phyloP scores from a whole-genome alignment of 2,797 vertebrate species.

The Gila robusta region DNA sequence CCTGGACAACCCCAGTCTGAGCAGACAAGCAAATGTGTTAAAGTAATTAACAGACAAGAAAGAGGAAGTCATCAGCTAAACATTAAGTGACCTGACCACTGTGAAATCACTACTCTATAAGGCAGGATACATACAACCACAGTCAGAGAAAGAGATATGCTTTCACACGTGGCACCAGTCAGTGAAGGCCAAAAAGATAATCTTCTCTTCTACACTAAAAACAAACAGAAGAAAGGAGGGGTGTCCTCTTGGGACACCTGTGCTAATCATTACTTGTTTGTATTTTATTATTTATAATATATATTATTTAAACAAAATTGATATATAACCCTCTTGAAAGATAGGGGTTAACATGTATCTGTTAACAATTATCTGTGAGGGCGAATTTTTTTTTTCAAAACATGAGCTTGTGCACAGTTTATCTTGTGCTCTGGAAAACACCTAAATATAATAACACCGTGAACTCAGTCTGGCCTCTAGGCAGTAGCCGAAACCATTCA shows the following conservation, averaged over 20 bases:
- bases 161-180: slow-evolving; percentile 55
- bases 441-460: slow-evolving; percentile 49
- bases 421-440: slow-evolving; percentile 54
- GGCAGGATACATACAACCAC: slow-evolving; percentile 72
- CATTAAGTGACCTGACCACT: slow-evolving; percentile 80
- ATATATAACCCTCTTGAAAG: neutral
- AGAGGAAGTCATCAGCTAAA: slow-evolving; percentile 83
- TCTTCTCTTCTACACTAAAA: slow-evolving; percentile 47
- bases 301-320: neutral
- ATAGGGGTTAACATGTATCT: neutral
- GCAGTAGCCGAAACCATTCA: slow-evolving; percentile 37
- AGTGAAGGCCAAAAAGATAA: slow-evolving; percentile 47
- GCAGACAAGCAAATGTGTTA: slow-evolving; percentile 77
- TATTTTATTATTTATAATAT: neutral
- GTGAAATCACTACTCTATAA: slow-evolving; percentile 78
- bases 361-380: slow-evolving; percentile 12
- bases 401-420: slow-evolving; percentile 21
- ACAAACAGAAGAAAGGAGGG: slow-evolving; percentile 40
- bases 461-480: slow-evolving; percentile 50
- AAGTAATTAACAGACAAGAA: slow-evolving; percentile 80
- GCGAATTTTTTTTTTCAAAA: slow-evolving; percentile 19
- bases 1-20: slow-evolving; percentile 50
- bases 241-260: slow-evolving; percentile 42
- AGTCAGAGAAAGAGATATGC: slow-evolving; percentile 76
- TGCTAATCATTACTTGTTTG: slow-evolving; percentile 16